phyloP scores from a whole-genome alignment of 2,113 vertebrate genomes.

The Ictidomys tridecemlineatus region DNA sequence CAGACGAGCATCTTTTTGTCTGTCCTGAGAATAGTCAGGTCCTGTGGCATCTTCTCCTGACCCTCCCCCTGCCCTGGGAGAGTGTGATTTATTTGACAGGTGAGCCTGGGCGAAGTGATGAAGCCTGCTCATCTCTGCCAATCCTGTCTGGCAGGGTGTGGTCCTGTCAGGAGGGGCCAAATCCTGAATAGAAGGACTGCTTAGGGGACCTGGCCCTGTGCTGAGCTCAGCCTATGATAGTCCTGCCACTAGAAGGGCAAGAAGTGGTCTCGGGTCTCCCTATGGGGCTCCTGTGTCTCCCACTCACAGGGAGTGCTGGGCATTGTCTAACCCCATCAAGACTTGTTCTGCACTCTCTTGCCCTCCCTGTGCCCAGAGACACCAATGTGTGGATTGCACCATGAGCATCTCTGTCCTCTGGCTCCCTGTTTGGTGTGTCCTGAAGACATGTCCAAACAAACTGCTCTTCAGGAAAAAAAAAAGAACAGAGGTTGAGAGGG shows the following conservation, averaged over 20 bases:
- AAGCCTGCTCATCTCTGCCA: rapidly evolving
- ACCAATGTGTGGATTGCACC: rapidly evolving
- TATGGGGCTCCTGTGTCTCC: not conserved
- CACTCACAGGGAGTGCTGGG: not conserved
- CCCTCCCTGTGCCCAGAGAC: not conserved
- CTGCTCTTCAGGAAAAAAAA: too few relatives aligned
- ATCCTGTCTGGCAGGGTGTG: not conserved
- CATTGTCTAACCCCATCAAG: not conserved
- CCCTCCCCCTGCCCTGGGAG: too few relatives aligned
- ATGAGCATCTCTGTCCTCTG: not conserved
- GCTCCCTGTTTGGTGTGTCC: not conserved
- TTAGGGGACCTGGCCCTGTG: not conserved
- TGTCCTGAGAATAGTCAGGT: too few relatives aligned
- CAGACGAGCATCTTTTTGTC: not conserved
- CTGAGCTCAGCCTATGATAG: not conserved
- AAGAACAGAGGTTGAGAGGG: too few relatives aligned
- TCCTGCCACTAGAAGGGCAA: not conserved
- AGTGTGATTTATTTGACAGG: not conserved
- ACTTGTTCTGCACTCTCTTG: rapidly evolving
- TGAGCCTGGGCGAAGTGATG: too few relatives aligned
- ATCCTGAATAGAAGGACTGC: not conserved
- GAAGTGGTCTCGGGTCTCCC: too few relatives aligned
- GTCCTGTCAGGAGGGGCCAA: not conserved
- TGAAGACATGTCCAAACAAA: too few relatives aligned
- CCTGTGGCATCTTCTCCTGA: not conserved